These are phyloP conservation scores for Rana temporaria DNA, from an alignment of 2,113 vertebrate genomes.

Conservation along the genomic window DNA sequence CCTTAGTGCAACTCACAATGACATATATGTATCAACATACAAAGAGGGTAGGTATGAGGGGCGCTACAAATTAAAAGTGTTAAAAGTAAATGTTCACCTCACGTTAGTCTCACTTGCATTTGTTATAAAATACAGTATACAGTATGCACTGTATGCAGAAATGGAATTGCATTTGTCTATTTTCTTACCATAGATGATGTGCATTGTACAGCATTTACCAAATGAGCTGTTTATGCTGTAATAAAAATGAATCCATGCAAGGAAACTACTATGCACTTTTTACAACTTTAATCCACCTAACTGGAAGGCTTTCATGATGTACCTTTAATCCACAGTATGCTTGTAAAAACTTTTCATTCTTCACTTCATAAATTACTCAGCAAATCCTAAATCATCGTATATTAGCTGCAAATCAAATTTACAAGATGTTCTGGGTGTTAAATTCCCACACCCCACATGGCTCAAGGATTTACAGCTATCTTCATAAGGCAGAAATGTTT, in stretches of 20 bases:
- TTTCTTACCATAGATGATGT: no score
- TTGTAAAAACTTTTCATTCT: conserved; percentile 40
- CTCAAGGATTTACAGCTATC: background rate
- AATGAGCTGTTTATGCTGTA: background rate
- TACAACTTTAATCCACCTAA: background rate
- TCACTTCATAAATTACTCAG: conserved; percentile 33
- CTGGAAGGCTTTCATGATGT: background rate
- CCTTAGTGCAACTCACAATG: no score
- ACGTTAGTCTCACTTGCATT: no score
- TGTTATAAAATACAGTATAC: no score
- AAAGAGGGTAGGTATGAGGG: no score
- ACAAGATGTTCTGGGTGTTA: conserved; percentile 14
- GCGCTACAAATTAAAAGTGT: no score
- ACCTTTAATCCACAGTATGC: conserved; percentile 12
- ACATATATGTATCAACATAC: no score
- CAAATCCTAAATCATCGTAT: conserved; percentile 31
- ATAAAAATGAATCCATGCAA: conserved; percentile 1
- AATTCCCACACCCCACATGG: background rate
- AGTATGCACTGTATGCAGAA: no score
- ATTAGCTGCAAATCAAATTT: conserved; percentile 36
- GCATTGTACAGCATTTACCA: no score
- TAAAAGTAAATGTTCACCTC: no score
- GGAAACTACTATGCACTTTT: background rate
- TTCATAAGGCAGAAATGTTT: background rate
- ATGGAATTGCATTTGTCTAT: no score